A percentile compares a stretch with the other conserved stretches of the same genome.
Evolutionary conservation across 2,888 invertebrate genomes (phyloP).

Genomic region (Xylocampa areola): DNA sequence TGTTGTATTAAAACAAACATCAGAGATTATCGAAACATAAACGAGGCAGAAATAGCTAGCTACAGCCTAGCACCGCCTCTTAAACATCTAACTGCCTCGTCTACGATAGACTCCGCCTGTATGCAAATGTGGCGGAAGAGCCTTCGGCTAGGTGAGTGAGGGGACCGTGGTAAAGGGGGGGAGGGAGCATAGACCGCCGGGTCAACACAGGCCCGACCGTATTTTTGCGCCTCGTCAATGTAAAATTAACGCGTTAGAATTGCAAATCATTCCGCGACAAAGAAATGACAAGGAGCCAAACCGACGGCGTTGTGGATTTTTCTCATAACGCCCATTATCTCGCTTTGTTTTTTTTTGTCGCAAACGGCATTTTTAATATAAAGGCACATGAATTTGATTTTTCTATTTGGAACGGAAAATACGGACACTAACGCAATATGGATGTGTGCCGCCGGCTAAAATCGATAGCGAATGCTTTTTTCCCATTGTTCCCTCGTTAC

Average conservation of each 20-base stretch:
- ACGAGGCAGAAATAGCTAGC: slow-evolving; percentile 47
- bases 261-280: slow-evolving; percentile 87
- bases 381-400: slow-evolving; percentile 72
- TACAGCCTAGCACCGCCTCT: slow-evolving; percentile 72
- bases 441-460: slow-evolving; percentile 63
- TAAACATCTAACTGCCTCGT: slow-evolving; percentile 75
- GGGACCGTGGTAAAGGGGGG: slow-evolving; percentile 47
- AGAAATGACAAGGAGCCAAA: slow-evolving; percentile 82
- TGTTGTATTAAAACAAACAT: slow-evolving; percentile 24
- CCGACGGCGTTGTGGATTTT: slow-evolving; percentile 81
- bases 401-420: slow-evolving; percentile 68
- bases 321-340: slow-evolving; percentile 82
- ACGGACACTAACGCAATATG: slow-evolving; percentile 66
- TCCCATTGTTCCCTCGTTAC: slow-evolving; percentile 56
- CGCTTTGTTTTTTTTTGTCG: slow-evolving; percentile 72
- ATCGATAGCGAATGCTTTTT: slow-evolving; percentile 67
- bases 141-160: slow-evolving; percentile 69
- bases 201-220: slow-evolving; percentile 77
- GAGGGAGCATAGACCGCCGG: slow-evolving; percentile 60
- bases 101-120: slow-evolving; percentile 83
- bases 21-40: slow-evolving; percentile 26
- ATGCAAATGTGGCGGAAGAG: slow-evolving; percentile 83
- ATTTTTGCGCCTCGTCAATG: slow-evolving; percentile 88
- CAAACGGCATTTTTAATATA: slow-evolving; percentile 68
- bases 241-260: slow-evolving; percentile 88